Percentiles rank a stretch among this genome's conserved stretches.
Evolutionary conservation across 2,888 invertebrate genomes (phyloP).

Genomic region (Agelastica alni): DNA sequence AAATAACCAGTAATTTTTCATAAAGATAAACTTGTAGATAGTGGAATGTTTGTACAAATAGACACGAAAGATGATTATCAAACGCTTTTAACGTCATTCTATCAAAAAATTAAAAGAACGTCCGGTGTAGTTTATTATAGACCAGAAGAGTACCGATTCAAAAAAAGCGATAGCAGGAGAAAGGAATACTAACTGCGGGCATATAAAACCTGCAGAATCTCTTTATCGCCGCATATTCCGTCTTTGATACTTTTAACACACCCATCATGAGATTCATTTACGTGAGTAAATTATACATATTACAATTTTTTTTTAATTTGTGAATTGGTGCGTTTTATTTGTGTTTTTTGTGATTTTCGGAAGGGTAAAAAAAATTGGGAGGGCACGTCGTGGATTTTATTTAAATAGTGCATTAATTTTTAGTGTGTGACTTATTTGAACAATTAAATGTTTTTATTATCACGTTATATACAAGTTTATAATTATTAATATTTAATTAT

Average conservation of each 20-base stretch:
- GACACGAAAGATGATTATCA: slow-evolving; percentile 1
- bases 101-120: slow-evolving; percentile 1
- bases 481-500: no score
- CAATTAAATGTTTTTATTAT: no score
- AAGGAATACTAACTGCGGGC: slow-evolving; percentile 49
- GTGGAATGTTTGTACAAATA: no score
- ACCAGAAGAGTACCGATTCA: slow-evolving; percentile 16
- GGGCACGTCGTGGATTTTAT: no score
- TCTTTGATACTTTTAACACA: slow-evolving; percentile 35
- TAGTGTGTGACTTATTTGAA: no score
- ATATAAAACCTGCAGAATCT: slow-evolving; percentile 49
- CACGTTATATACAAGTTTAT: no score
- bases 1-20: no score
- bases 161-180: slow-evolving; percentile 44
- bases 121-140: slow-evolving; percentile 2
- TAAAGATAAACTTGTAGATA: no score
- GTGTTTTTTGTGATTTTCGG: no score
- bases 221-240: slow-evolving; percentile 42
- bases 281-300: slow-evolving; percentile 50
- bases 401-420: no score
- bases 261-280: slow-evolving; percentile 48
- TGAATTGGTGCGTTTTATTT: neutral
- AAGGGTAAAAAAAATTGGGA: no score
- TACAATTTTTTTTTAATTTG: neutral
- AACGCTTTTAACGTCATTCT: neutral